phyloP scores from a whole-genome alignment of 1,140 invertebrate genomes.

The Drosophila funebris region DNA sequence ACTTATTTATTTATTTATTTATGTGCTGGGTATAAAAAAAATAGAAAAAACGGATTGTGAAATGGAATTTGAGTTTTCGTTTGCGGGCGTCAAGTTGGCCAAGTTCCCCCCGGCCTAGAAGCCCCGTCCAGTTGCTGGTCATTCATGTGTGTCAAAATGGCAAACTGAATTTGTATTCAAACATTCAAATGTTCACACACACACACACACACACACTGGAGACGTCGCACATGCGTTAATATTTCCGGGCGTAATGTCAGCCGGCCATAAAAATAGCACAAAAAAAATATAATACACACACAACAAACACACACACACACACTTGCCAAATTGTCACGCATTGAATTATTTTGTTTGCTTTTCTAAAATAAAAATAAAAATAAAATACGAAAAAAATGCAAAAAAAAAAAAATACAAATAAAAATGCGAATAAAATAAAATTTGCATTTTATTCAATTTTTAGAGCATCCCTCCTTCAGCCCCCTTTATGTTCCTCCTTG shows the following conservation, averaged over 20 bases:
- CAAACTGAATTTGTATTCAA: constrained; percentile 81
- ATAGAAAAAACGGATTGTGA: constrained; percentile 24
- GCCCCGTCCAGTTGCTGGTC: constrained; percentile 57
- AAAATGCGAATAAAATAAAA: constrained; percentile 65
- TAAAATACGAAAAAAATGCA: constrained; percentile 9
- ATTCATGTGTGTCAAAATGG: constrained; percentile 82
- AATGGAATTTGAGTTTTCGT: constrained; percentile 49
- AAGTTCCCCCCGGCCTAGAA: constrained; percentile 4
- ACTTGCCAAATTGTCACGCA: constrained; percentile 72
- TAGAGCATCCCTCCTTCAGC: constrained; percentile 42
- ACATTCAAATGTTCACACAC: constrained; percentile 63
- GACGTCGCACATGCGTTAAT: constrained; percentile 75
- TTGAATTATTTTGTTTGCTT: constrained; percentile 74
- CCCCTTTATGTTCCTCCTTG: neutral
- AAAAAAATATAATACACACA: constrained; percentile 25
- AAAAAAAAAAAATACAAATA: constrained; percentile 40
- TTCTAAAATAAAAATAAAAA: constrained; percentile 25
- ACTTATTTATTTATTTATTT: neutral
- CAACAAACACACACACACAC: constrained; percentile 6
- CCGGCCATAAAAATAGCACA: constrained; percentile 60
- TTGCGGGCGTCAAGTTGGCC: constrained; percentile 54
- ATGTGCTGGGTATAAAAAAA: neutral
- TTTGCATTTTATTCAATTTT: constrained; percentile 82
- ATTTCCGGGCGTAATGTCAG: constrained; percentile 74
- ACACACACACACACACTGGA: constrained; percentile 13